phyloP scores from a whole-genome alignment of 2,888 invertebrate species.

The Dilophus febrilis region DNA sequence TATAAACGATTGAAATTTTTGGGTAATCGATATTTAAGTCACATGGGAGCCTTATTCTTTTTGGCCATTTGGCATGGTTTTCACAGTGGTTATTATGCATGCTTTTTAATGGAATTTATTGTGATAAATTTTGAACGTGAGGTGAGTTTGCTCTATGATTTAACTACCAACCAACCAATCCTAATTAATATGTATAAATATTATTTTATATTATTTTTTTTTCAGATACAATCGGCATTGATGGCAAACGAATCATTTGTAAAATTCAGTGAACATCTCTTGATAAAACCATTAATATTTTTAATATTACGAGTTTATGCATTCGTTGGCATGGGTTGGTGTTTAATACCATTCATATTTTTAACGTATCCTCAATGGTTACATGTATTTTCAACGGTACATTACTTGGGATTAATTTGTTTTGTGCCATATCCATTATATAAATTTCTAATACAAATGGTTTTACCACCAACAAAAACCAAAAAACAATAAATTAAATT shows the following conservation, averaged over 20 bases:
- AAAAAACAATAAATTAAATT: too few relatives aligned
- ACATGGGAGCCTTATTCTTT: slow-evolving; percentile 64
- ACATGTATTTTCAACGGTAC: slow-evolving; percentile 41
- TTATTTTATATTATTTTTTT: slow-evolving; percentile 12
- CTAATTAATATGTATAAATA: neutral
- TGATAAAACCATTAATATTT: slow-evolving; percentile 33
- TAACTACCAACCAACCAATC: neutral
- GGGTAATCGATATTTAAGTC: slow-evolving; percentile 66
- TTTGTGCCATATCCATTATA: slow-evolving; percentile 40
- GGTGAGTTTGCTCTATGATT: slow-evolving; percentile 32
- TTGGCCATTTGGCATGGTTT: slow-evolving; percentile 94
- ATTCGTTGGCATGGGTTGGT: slow-evolving; percentile 70
- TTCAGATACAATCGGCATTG: slow-evolving; percentile 38
- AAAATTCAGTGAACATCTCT: slow-evolving; percentile 27
- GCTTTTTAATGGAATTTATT: slow-evolving; percentile 82
- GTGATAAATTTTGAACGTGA: slow-evolving; percentile 75
- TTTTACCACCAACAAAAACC: neutral
- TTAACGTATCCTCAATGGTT: slow-evolving; percentile 53
- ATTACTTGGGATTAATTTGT: slow-evolving; percentile 51
- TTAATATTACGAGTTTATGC: slow-evolving; percentile 52
- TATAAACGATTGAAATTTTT: slow-evolving; percentile 88
- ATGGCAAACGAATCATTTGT: slow-evolving; percentile 33
- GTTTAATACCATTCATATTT: slow-evolving; percentile 54
- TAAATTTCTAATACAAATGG: neutral
- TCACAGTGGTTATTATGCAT: slow-evolving; percentile 83